Percentiles rank a stretch among this genome's conserved stretches.
Evolutionary conservation across 2,113 vertebrate genomes (phyloP).

Genomic region (Leiothrix lutea): DNA sequence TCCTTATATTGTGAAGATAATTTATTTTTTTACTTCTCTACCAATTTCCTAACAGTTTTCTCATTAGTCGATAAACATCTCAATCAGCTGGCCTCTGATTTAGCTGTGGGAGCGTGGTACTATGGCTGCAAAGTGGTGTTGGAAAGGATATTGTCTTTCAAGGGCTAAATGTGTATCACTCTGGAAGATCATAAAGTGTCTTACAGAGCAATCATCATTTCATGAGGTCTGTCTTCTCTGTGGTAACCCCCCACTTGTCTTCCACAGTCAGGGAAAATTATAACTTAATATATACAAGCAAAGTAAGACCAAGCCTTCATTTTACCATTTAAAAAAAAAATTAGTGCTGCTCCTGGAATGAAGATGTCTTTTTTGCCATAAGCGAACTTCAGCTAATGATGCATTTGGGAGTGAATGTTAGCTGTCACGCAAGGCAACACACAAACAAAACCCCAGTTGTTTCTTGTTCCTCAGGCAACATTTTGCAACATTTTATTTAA

Average conservation of each 20-base stretch:
- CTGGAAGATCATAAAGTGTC: background rate
- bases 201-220: background rate
- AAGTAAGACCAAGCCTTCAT: background rate
- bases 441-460: background rate
- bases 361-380: background rate
- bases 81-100: background rate
- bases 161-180: background rate
- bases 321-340: background rate
- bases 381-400: background rate
- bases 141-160: background rate
- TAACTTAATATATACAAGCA: background rate
- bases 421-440: background rate
- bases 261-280: background rate
- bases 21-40: background rate
- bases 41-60: background rate
- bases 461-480: background rate
- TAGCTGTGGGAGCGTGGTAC: background rate
- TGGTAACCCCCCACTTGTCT: background rate
- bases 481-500: background rate
- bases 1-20: background rate
- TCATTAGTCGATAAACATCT: background rate
- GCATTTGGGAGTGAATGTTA: background rate
- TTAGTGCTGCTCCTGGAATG: background rate
- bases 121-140: background rate
- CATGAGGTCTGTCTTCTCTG: background rate